A percentile compares a stretch with the other conserved stretches of the same genome.
These are phyloP conservation scores for Channa argus DNA, from an alignment of 2,113 vertebrate genomes.

Conservation along the genomic window DNA sequence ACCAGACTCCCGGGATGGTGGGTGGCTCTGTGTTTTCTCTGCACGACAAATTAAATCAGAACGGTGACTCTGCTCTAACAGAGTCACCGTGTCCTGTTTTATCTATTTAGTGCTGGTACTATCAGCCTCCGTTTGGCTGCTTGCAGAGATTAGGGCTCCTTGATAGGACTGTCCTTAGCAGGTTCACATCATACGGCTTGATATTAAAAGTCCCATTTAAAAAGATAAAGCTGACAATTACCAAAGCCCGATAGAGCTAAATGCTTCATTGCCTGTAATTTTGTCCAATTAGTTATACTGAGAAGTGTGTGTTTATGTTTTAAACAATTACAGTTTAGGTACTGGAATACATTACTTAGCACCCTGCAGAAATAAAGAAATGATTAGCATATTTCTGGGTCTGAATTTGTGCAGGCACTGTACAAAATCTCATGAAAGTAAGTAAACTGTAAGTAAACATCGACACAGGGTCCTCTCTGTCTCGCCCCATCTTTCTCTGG, in stretches of 20 bases:
- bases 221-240: not conserved
- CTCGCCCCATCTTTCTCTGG: not conserved
- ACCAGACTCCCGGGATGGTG: conserved; percentile 46
- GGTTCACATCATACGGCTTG: conserved; percentile 21
- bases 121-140: conserved; percentile 31
- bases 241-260: not conserved
- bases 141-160: conserved; percentile 18
- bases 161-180: conserved; percentile 4
- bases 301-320: too few relatives aligned
- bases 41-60: conserved; percentile 70
- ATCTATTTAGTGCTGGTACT: conserved; percentile 56
- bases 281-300: too few relatives aligned
- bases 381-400: not conserved
- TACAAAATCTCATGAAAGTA: not conserved
- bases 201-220: conserved; percentile 23
- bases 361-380: not conserved
- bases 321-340: too few relatives aligned
- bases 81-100: conserved; percentile 60
- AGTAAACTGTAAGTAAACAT: conserved; percentile 24
- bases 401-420: not conserved
- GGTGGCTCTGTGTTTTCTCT: conserved; percentile 50
- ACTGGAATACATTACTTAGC: too few relatives aligned
- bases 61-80: conserved; percentile 56
- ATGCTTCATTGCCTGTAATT: too few relatives aligned
- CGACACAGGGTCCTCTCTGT: not conserved